These are phyloP conservation scores for Drosophila tsacasi DNA, from an alignment of 1,140 invertebrate species.

Conservation along the genomic window DNA sequence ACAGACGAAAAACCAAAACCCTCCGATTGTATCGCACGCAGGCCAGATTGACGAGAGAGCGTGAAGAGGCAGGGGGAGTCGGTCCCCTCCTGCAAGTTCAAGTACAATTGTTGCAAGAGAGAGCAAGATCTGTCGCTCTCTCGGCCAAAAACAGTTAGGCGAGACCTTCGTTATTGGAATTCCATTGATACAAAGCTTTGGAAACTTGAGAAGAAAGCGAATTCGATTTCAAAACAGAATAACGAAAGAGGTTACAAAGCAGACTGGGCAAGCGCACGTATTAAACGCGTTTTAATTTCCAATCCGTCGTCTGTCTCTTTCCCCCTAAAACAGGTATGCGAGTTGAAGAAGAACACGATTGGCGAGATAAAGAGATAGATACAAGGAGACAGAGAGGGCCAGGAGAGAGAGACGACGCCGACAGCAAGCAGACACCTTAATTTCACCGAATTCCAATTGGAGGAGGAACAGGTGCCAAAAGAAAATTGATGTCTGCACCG, in stretches of 20 bases:
- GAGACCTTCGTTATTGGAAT: conserved; percentile 56
- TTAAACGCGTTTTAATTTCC: conserved; percentile 79
- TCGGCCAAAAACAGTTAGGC: conserved; percentile 19
- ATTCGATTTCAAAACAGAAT: conserved; percentile 81
- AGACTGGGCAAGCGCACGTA: conserved; percentile 70
- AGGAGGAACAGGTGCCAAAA: conserved; percentile 25
- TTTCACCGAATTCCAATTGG: conserved; percentile 61
- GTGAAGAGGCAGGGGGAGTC: background rate
- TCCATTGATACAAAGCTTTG: conserved; percentile 51
- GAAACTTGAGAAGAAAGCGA: conserved; percentile 74
- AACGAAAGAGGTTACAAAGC: conserved; percentile 83
- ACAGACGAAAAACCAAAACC: conserved; percentile 25
- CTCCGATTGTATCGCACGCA: conserved; percentile 35
- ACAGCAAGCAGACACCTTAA: conserved; percentile 45
- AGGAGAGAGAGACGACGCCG: background rate
- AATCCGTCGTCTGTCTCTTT: conserved; percentile 9
- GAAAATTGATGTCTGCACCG: conserved; percentile 52
- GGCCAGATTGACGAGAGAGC: conserved; percentile 5
- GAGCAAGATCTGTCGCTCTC: conserved; percentile 8
- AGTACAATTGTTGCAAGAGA: conserved; percentile 53
- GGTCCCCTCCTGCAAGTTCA: conserved; percentile 47
- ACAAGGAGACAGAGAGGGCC: conserved; percentile 11
- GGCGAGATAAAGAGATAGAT: conserved; percentile 28
- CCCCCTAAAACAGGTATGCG: conserved; percentile 66
- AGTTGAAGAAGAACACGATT: conserved; percentile 56